These are phyloP conservation scores for Polyploca ridens DNA, from an alignment of 2,888 invertebrate genomes.

Conservation along the genomic window DNA sequence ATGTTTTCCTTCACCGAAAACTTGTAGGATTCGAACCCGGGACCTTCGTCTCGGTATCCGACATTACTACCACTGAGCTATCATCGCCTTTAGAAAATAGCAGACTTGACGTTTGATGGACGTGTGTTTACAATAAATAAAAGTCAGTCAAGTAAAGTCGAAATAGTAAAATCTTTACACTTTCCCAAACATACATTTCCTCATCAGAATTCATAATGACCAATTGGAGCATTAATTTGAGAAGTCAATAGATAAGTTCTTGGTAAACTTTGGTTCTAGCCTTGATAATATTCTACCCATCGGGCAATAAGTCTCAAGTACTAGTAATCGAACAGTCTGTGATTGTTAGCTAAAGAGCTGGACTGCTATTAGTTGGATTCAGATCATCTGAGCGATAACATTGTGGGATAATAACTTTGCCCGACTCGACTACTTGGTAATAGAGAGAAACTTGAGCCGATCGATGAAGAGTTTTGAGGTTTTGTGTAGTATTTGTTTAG, in stretches of 20 bases:
- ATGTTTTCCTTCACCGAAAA: too few species aligned
- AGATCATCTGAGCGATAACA: neutral
- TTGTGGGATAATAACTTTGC: neutral
- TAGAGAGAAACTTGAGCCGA: too few species aligned
- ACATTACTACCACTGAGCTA: too few species aligned
- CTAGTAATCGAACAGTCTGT: constrained; percentile 2
- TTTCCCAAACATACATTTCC: neutral
- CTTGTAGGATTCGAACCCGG: too few species aligned
- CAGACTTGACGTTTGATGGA: too few species aligned
- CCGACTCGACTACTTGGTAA: neutral
- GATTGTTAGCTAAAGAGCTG: constrained; percentile 6
- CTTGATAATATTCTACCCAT: neutral
- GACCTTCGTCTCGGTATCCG: too few species aligned
- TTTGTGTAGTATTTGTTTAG: too few species aligned
- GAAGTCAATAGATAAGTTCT: neutral
- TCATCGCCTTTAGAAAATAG: too few species aligned
- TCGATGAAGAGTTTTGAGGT: too few species aligned
- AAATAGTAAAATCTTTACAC: too few species aligned
- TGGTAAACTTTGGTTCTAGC: neutral
- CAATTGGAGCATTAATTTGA: neutral
- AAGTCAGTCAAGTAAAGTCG: too few species aligned
- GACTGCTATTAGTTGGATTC: neutral
- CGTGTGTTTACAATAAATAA: too few species aligned
- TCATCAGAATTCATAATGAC: neutral
- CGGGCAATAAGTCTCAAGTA: constrained; percentile 1